Conservation (phyloP, 2,797 vertebrate genomes). For the Aeoliscus strigatus region DNA sequence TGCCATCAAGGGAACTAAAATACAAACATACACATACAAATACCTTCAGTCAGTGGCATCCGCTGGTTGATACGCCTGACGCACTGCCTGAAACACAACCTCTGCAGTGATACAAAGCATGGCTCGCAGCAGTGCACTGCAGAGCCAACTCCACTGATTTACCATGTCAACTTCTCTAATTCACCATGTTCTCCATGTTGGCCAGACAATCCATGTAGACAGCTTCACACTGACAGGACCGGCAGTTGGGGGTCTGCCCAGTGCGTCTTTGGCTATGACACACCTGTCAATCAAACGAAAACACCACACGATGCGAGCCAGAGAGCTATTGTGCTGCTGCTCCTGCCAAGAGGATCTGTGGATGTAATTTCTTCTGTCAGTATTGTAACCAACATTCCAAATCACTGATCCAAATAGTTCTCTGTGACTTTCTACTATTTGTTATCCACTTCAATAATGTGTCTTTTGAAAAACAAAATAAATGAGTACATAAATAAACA, state of each 20-base stretch:
- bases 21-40: conserved; percentile 22
- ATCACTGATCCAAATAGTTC: conserved; percentile 32
- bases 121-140: conserved; percentile 43
- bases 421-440: no score
- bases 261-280: conserved; percentile 68
- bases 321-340: conserved; percentile 44
- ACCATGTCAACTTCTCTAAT: conserved; percentile 75
- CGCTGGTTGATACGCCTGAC: conserved; percentile 46
- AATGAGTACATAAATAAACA: no score
- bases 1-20: conserved; percentile 3
- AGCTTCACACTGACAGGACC: conserved; percentile 65
- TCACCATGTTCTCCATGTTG: conserved; percentile 72
- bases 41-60: conserved; percentile 38
- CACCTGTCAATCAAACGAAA: conserved; percentile 69
- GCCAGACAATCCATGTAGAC: conserved; percentile 71
- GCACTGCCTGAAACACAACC: conserved; percentile 51
- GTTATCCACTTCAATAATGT: no score
- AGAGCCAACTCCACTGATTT: conserved; percentile 68
- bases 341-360: conserved; percentile 43
- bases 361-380: conserved; percentile 48
- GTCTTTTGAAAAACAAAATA: conserved; percentile 11
- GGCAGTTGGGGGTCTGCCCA: conserved; percentile 68
- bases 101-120: conserved; percentile 56
- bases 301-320: conserved; percentile 54
- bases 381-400: conserved; percentile 34